Conservation (phyloP, 2,113 vertebrate species). For the Dipodomys merriami region DNA sequence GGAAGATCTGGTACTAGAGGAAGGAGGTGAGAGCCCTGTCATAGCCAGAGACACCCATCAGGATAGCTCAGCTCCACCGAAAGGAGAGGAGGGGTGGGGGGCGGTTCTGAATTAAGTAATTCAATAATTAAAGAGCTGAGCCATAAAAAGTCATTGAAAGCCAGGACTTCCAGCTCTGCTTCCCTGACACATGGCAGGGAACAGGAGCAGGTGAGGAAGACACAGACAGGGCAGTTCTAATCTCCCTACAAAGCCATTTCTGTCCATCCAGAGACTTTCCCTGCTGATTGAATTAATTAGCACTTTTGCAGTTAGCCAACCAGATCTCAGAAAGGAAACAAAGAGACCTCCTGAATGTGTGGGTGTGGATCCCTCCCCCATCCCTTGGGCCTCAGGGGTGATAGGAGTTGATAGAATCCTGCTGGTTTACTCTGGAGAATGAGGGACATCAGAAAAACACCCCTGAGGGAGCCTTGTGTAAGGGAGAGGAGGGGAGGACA, state of each 20-base stretch:
- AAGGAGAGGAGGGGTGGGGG: too few relatives aligned
- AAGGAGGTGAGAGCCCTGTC: not conserved
- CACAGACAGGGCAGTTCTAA: not conserved
- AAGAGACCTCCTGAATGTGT: not conserved
- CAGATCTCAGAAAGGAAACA: slow-evolving; percentile 39
- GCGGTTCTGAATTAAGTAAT: not conserved
- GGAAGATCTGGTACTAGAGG: not conserved
- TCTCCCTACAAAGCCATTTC: not conserved
- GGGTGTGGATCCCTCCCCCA: not conserved
- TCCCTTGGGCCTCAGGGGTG: not conserved
- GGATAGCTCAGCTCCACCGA: not conserved
- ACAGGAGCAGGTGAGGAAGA: not conserved
- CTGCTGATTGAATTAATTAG: slow-evolving; percentile 43
- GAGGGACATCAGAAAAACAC: too few relatives aligned
- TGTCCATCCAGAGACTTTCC: not conserved
- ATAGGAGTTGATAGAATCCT: not conserved
- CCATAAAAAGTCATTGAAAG: not conserved
- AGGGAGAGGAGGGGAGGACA: not conserved
- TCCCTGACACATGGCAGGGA: not conserved
- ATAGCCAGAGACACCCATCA: not conserved
- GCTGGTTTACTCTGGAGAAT: not conserved
- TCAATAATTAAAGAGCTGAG: not conserved
- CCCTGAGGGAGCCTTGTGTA: too few relatives aligned
- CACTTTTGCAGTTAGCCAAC: slow-evolving; percentile 3
- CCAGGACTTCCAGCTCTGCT: not conserved